These are phyloP conservation scores for Danaus plexippus DNA, from an alignment of 1,140 invertebrate genomes.

Conservation along the genomic window DNA sequence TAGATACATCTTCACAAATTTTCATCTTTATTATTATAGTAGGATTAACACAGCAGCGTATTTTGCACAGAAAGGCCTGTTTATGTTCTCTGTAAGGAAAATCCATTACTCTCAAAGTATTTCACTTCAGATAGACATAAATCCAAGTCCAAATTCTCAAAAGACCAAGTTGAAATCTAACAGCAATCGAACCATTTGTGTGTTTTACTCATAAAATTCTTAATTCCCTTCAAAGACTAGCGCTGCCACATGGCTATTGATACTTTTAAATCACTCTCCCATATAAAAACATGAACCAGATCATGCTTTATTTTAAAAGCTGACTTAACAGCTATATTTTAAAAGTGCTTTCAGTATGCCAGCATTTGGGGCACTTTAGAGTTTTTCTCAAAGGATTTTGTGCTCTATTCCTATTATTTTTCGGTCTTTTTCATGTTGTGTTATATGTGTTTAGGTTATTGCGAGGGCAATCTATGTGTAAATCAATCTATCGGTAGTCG, in stretches of 20 bases:
- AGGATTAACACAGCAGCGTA: no score
- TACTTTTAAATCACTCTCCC: conserved; percentile 23
- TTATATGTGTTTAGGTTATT: conserved; percentile 13
- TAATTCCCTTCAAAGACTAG: conserved; percentile 21
- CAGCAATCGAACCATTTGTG: no score
- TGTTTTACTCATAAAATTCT: conserved; percentile 3
- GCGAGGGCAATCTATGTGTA: conserved; percentile 39
- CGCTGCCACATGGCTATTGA: conserved; percentile 27
- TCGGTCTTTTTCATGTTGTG: not conserved
- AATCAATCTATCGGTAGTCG: conserved; percentile 60
- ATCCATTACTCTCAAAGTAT: no score
- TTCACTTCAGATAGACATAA: no score
- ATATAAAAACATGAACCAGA: conserved; percentile 16
- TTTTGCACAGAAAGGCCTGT: no score
- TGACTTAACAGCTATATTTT: no score
- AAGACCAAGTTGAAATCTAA: no score
- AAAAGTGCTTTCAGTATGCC: not conserved
- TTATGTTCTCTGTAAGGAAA: no score
- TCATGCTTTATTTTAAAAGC: not conserved
- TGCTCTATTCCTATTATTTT: conserved; percentile 5
- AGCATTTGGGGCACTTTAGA: not conserved
- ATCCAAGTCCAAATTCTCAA: no score
- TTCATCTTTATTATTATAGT: no score
- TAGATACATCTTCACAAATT: no score
- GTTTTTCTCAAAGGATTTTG: conserved; percentile 13